Base-by-base conservation (phyloP, 2,113 vertebrate species). In the Anas platyrhynchos region DNA sequence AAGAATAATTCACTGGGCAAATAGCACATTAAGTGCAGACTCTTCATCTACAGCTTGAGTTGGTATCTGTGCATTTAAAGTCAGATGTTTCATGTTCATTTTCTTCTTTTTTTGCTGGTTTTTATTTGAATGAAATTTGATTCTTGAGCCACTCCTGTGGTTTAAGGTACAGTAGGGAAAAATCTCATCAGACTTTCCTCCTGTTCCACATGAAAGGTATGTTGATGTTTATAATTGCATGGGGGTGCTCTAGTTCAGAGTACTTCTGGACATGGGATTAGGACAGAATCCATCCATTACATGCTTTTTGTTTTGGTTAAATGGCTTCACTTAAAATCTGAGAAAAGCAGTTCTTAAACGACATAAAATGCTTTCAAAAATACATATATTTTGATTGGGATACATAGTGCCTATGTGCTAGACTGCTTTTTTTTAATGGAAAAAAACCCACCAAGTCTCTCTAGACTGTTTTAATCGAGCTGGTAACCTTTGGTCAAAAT, bases 1-100 rank as follows among this genome's bases (percentile, higher is more conserved):
- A 92, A 96, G 91, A 91, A 62, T 68, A 83, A 93, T 95, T 94
- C 92, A 85, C 90, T 96, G 93, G 88, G 92, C 94, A 93, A 93
- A 93, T 54, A 79, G 14, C 76, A 79, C 77, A 92, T 89, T 82
- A 87, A 96, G 93, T 80, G 7, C 80, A 95, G 92, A 81, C 94
- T 91, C 91, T 93, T 95, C 97, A 95, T 74, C 75, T 76, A 29
- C 80, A 72, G 92, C 97, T 93, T 87, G 76, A 93, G 95, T 90
- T 90, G 36, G 71, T 95, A 80, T 93, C 90, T 91, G 67, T 94
- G 91, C 97, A 90, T 92, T 95, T 86, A 66, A 91, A 96, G 79
- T 95, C 94, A 92, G 84, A 56, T 56, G 31, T 95, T 95, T 89
- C 90, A 93, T 94, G 38, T 78, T 82, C 88, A 88, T 96, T 93